Evolutionary conservation across 1,140 invertebrate species (phyloP).

Genomic region (Araneus ventricosus): DNA sequence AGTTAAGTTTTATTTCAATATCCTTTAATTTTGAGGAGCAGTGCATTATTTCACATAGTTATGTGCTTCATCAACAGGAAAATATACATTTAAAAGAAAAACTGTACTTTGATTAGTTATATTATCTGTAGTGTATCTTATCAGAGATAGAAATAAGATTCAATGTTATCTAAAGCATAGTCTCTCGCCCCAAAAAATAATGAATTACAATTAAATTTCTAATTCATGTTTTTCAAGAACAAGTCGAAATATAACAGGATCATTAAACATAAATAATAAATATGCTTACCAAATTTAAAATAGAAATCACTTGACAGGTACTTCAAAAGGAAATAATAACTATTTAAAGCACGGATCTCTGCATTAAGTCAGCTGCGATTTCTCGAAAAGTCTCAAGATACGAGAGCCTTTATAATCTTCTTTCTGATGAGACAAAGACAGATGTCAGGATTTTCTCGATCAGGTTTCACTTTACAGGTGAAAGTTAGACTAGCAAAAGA

Average conservation of each 20-base stretch:
- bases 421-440: not conserved
- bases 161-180: not conserved
- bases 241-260: not conserved
- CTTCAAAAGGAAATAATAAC: not conserved
- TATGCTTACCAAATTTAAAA: not conserved
- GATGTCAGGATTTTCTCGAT: not conserved
- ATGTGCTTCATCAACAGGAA: too few relatives aligned
- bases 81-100: too few relatives aligned
- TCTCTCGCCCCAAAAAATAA: not conserved
- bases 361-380: not conserved
- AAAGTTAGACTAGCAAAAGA: not conserved
- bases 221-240: not conserved
- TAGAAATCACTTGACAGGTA: not conserved
- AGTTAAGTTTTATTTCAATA: too few relatives aligned
- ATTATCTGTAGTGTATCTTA: too few relatives aligned
- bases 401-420: not conserved
- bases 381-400: conserved; percentile 8
- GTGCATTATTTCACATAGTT: too few relatives aligned
- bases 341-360: not conserved
- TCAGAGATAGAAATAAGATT: too few relatives aligned
- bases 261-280: not conserved
- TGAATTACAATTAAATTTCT: not conserved
- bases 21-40: too few relatives aligned
- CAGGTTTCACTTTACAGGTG: not conserved
- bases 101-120: too few relatives aligned